A percentile compares a stretch with the other conserved stretches of the same genome.
phyloP scores from a whole-genome alignment of 2,797 vertebrate species.

The Synanceia verrucosa region DNA sequence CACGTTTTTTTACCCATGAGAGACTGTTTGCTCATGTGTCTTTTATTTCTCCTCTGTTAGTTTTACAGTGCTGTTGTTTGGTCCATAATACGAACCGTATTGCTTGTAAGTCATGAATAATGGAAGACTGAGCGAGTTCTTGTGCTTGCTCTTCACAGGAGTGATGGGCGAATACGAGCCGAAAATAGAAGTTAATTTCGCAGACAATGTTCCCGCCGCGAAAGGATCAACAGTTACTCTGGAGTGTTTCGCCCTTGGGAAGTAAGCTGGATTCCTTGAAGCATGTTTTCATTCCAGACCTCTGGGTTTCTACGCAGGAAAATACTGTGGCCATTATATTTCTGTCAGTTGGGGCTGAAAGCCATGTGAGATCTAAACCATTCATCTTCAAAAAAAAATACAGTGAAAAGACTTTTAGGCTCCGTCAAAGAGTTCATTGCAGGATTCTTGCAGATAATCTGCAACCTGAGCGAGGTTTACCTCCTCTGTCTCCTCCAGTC shows the following conservation, averaged over 20 bases:
- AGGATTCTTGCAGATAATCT: slow-evolving; percentile 35
- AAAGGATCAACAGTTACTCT: slow-evolving; percentile 94
- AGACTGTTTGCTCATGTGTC: slow-evolving; percentile 65
- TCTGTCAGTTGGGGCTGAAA: slow-evolving; percentile 41
- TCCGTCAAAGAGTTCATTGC: slow-evolving; percentile 41
- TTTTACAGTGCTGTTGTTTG: slow-evolving; percentile 57
- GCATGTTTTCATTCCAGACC: slow-evolving; percentile 64
- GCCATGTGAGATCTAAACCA: slow-evolving; percentile 31
- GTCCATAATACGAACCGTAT: slow-evolving; percentile 59
- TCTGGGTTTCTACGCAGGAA: slow-evolving; percentile 45
- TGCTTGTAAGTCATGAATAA: slow-evolving; percentile 77
- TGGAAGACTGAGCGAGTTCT: slow-evolving; percentile 63
- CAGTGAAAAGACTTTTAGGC: slow-evolving; percentile 30
- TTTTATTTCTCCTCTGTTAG: slow-evolving; percentile 68
- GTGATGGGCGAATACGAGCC: slow-evolving; percentile 98
- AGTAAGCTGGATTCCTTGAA: slow-evolving; percentile 88
- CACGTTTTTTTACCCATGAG: slow-evolving; percentile 65
- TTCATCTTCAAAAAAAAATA: slow-evolving; percentile 29
- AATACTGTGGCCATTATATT: slow-evolving; percentile 61
- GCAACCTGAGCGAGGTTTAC: slow-evolving; percentile 16
- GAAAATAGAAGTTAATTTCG: slow-evolving; percentile 99
- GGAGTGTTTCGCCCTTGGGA: slow-evolving; percentile 96
- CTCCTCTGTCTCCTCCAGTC: slow-evolving; percentile 77
- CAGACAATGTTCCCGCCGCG: slow-evolving; percentile 92
- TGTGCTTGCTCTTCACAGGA: slow-evolving; percentile 80